Evolutionary conservation across 1,140 invertebrate genomes (phyloP), one percentile per base, ranked within the genome.

Genomic region (Diprion similis): DNA sequence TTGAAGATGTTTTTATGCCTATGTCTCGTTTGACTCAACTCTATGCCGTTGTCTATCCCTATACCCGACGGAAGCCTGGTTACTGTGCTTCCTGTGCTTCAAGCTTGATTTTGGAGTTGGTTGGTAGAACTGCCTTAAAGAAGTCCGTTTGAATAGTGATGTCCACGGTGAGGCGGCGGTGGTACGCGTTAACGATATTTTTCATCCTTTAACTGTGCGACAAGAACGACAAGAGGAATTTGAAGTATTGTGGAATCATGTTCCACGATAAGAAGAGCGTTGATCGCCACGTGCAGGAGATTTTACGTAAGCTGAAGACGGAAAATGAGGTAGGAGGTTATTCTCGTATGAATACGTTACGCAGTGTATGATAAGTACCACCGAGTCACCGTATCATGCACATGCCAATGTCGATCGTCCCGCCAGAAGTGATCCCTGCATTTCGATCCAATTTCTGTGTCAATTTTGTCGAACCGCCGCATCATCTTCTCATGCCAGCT

Each of bases 191-290:
- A 15, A 17, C 51, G 51, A 59, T 59, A 59, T 17, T 59, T 59
- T 59, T 59, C 11, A 59, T 15, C 51, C 11, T 59, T 59, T 59
- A 59, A 59, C 51, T 17, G 51, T 59, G 51, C 51, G 51, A 8
- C 51, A 59, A 13, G 51, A 59, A 17, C 51, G 6, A 8, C n/a
- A 17, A 59, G 6, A 59, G 11, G 66, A 47, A 59, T 72, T 10
- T 71, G 48, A 8, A 75, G 77, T 74, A 79, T 79, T 51, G 45
- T 70, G 47, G 45, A 80, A 83, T 77, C 80, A 93, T 94, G 93
- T 92, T 92, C 83, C 89, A 89, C 72, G 90, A 89, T 3, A 94
- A 93, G 81, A 89, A 89, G 71, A 92, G 94, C 73, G 92, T 94
- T 9, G 93, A 94, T 81, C 89, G 89, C 76, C 92, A 94, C 84